Base-by-base conservation (phyloP, 2,113 vertebrate genomes). In the Amblyornis subalaris region DNA sequence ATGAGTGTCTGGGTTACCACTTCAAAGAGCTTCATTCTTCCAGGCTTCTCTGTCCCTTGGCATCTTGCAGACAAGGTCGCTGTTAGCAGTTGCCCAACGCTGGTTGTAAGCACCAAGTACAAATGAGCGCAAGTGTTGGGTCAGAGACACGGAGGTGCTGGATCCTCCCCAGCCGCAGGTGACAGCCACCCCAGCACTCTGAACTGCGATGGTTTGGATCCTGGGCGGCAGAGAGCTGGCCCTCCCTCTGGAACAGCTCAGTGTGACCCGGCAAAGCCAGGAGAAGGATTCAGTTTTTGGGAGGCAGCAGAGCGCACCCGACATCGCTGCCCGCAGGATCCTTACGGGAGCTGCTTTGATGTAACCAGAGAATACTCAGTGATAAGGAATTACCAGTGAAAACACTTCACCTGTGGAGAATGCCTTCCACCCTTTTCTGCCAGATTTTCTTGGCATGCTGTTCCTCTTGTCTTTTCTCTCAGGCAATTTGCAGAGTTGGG, bases 121-220 rank as follows among this genome's bases (percentile, higher is more conserved):
- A 48, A 40, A 25, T 2, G 28, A 25, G 58, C 1, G 14, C 11
- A 55, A 60, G 66, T 0, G 0, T 5, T 9, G 4, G 12, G 5
- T 19, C 20, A 54, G 54, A 44, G 78, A 5, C n/a, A 54, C 69
- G 48, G 72, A 75, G 69, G 33, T 4, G 42, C 85, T 26, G 77
- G 76, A 28, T 16, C 31, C 44, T 51, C 38, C 61, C 73, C 33
- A 7, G 1, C 29, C 40, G 47, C 51, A 58, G 65, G 29, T 5
- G 15, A 23, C 3, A 3, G 48, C 33, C 47, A 9, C 6, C 28
- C 60, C 60, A n/a, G 2, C 0, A 1, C 57, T 23, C 53, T 25
- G 69, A 69, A 5, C 38, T 50, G 31, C 1, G 29, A 1, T n/a
- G 48, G n/a, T 24, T 10, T 71, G 70, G 60, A 22, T 35, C 3